Evolutionary conservation across 2,113 vertebrate genomes (phyloP), one percentile per base, ranked within the genome.

Genomic region (Cebus imitator): DNA sequence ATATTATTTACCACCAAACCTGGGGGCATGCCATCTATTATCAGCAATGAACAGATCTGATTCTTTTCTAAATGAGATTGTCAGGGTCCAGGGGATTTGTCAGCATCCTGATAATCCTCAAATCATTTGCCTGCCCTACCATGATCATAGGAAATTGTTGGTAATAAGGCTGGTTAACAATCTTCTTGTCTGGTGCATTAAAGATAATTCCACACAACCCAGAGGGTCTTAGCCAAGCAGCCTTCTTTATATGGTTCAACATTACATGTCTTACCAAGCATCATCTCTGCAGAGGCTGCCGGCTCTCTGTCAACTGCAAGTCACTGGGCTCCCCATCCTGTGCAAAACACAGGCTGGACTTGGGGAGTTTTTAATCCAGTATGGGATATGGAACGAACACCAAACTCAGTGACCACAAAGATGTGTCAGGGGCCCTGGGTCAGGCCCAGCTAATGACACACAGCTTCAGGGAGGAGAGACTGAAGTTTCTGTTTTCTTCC

Each of bases 11-110:
- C 88, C 78, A 95, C 93, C 72, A 45, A 92, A 83, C 95, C 95
- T 83, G 76, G 86, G 84, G 93, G 76, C 55, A 37, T 92, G 91
- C 43, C 58, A 48, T 94, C 82, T 91, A 96, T 94, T 97, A 97
- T 97, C 97, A 98, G 97, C 93, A 94, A 96, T 95, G 90, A 97
- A 93, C 97, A 98, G 97, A 97, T 97, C 83, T 91, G 78, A 92
- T 90, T 96, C 90, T 96, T 95, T 96, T 91, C 66, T 97, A 96
- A 97, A 95, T 0, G 37, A 97, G 97, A 97, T 90, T 96, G 90
- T 94, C 98, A 98, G 98, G 97, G 97, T 98, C 96, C 94, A 83
- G 78, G 70, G 98, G 98, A 98, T 96, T 98, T 97, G 93, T 96
- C 97, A 93, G 97, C 81, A 57, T 61, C 66, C 40, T 72, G 93